A percentile compares a stretch with the other conserved stretches of the same genome.
phyloP scores from a whole-genome alignment of 2,888 invertebrate species.

The Teleogryllus oceanicus region DNA sequence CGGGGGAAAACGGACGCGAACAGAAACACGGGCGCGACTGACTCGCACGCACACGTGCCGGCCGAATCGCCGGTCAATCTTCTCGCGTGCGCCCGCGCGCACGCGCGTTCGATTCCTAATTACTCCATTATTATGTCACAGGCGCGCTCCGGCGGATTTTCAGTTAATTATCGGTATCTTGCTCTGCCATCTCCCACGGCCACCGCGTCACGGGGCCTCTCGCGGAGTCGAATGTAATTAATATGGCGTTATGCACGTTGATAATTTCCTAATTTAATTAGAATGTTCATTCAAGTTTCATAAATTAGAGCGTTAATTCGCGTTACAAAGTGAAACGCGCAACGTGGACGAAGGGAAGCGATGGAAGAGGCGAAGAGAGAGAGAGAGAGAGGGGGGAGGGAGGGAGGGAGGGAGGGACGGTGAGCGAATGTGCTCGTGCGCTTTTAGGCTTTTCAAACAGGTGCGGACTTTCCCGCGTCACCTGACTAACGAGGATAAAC shows the following conservation, averaged over 20 bases:
- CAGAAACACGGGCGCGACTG: no score
- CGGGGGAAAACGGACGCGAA: no score
- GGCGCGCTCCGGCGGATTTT: neutral
- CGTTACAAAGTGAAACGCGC: neutral
- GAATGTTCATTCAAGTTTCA: conserved; percentile 6
- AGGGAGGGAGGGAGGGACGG: neutral
- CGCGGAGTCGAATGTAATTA: neutral
- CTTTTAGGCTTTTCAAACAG: neutral
- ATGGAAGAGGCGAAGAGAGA: neutral
- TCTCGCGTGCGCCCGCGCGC: no score
- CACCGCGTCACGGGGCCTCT: no score
- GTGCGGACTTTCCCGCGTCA: neutral
- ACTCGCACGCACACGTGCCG: no score
- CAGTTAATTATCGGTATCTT: conserved; percentile 10
- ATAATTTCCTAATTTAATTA: conserved; percentile 18
- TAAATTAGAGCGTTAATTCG: conserved; percentile 1
- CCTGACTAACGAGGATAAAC: neutral
- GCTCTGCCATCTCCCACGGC: neutral
- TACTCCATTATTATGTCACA: conserved; percentile 1
- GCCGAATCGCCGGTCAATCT: no score
- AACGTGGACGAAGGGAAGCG: no score
- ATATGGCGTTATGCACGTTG: neutral
- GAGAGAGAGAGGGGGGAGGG: neutral
- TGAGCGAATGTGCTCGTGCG: no score
- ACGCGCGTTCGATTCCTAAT: no score